These are phyloP conservation scores for Masticophis lateralis DNA, from an alignment of 2,797 vertebrate genomes.

Conservation along the genomic window DNA sequence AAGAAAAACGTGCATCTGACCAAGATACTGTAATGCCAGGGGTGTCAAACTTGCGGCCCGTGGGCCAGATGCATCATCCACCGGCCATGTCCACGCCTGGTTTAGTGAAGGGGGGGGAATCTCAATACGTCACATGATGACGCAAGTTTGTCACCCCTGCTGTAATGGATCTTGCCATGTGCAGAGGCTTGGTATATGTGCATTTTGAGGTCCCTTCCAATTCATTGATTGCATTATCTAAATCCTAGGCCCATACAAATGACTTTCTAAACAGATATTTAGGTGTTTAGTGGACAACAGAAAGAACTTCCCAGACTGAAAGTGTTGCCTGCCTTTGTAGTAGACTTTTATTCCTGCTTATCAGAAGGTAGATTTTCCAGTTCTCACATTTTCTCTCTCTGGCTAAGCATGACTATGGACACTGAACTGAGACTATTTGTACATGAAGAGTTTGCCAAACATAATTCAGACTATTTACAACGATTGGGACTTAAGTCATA, in stretches of 20 bases:
- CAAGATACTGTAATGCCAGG: background rate
- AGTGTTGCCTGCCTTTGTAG: background rate
- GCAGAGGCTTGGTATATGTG: background rate
- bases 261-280: background rate
- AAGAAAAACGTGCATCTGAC: background rate
- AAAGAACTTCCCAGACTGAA: background rate
- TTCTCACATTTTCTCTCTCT: background rate
- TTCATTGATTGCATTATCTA: background rate
- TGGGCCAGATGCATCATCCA: too few species aligned
- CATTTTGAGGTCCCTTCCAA: background rate
- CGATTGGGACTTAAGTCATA: constrained; percentile 48
- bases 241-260: background rate
- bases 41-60: too few species aligned
- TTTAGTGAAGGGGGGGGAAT: too few species aligned
- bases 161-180: background rate
- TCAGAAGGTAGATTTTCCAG: background rate
- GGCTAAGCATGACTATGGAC: background rate
- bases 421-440: background rate
- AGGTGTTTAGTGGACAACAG: background rate
- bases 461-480: constrained; percentile 20
- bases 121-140: too few species aligned
- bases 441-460: background rate
- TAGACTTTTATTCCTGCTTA: background rate
- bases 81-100: too few species aligned
- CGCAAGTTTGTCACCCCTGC: background rate